A percentile compares a stretch with the other conserved stretches of the same genome.
phyloP scores from a whole-genome alignment of 2,113 vertebrate genomes.

The Macrotis lagotis region DNA sequence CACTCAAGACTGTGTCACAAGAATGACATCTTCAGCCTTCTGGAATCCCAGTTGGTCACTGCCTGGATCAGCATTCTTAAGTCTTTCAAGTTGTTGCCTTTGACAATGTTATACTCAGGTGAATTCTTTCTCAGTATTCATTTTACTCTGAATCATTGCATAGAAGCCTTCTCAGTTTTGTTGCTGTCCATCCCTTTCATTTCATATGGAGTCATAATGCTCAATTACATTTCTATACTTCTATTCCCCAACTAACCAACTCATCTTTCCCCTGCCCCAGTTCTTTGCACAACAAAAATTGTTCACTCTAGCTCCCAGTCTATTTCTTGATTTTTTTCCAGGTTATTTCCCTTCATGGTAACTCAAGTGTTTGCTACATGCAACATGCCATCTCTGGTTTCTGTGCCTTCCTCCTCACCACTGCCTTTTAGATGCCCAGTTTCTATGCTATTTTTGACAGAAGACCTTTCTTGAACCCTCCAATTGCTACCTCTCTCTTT shows the following conservation, averaged over 20 bases:
- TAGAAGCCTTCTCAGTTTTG: neutral
- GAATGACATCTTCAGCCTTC: neutral
- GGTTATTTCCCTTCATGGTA: neutral
- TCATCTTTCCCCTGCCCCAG: neutral
- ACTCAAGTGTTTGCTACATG: neutral
- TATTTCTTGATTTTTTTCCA: neutral
- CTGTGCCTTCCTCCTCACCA: neutral
- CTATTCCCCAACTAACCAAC: neutral
- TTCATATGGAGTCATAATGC: neutral
- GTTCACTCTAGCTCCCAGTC: neutral
- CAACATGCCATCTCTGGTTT: neutral
- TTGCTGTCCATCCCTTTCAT: neutral
- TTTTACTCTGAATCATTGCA: neutral
- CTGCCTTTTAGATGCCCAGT: neutral
- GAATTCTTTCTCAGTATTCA: neutral
- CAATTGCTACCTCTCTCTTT: neutral
- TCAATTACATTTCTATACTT: neutral
- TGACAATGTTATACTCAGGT: neutral
- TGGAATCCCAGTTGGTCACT: neutral
- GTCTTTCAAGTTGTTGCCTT: neutral
- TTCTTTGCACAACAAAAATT: neutral
- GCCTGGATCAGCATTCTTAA: neutral
- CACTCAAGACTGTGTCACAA: neutral
- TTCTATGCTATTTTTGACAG: neutral
- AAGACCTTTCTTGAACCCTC: neutral